Base-by-base conservation (phyloP, 2,113 vertebrate species). In the Oplegnathus fasciatus region DNA sequence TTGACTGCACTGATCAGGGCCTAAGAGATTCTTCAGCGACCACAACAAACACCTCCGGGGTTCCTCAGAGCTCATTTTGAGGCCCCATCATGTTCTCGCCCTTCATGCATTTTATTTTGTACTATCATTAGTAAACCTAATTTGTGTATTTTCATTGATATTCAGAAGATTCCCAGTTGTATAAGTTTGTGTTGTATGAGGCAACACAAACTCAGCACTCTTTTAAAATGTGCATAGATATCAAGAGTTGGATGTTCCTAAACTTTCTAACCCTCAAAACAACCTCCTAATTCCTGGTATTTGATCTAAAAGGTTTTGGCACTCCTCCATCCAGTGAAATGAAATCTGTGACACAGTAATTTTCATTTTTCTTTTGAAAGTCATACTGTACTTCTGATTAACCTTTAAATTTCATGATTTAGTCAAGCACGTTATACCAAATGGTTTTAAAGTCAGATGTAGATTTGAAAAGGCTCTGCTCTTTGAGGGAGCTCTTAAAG, bases 31-130 rank as follows among this genome's bases (percentile, higher is more conserved):
- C 30, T 46, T 57, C 20, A 79, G 24, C 46, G 20, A 46, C 34
- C 46, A 37, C 26, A 68, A 44, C 40, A 44, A 32, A 44, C 46
- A 66, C 40, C 26, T 62, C 30, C 20, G 67, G 17, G 28, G 61
- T 78, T 24, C 68, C 60, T 67, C 58, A 46, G 11, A 20, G 46
- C 72, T 77, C 40, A 52, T 18, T 52, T 66, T 20, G 7, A 58
- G 67, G 44, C 26, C 67, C 46, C 55, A 42, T 46, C 24, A 17
- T 30, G 40, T 50, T 40, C 32, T 58, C 34, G 0, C 3, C 26
- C 13, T 28, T 40, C 2, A 20, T 66, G 40, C 14, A 22, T 70
- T 22, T 67, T 52, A 37, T 72, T 37, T 52, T 68, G 13, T 66
- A 9, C 1, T 55, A 44, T 57, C 1, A 11, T 66, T 75, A 26